Percentiles rank a stretch among this genome's conserved stretches.
phyloP scores from a whole-genome alignment of 2,888 invertebrate genomes.

The Galerucella nymphaeae region DNA sequence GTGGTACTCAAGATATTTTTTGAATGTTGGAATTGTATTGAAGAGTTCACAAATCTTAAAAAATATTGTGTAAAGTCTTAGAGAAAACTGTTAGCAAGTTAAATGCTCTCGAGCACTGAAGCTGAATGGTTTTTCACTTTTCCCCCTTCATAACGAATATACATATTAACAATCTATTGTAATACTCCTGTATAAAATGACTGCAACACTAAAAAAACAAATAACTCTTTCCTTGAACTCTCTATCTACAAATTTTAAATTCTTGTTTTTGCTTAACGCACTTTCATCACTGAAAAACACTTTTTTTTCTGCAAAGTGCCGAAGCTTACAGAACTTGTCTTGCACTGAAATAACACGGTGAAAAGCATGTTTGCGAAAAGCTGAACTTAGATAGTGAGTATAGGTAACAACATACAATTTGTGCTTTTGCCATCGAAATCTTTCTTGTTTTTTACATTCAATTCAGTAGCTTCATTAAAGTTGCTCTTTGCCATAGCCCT shows the following conservation, averaged over 20 bases:
- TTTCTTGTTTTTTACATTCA: background rate
- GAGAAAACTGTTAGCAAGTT: too few relatives aligned
- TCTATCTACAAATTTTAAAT: constrained; percentile 41
- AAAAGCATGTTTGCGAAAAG: constrained; percentile 35
- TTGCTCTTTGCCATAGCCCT: too few relatives aligned
- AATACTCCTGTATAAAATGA: constrained; percentile 20
- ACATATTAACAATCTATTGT: constrained; percentile 12
- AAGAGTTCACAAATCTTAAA: too few relatives aligned
- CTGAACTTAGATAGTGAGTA: constrained; percentile 9
- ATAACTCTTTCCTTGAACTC: constrained; percentile 39
- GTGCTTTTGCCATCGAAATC: background rate
- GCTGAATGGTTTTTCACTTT: too few relatives aligned
- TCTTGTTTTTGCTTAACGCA: constrained; percentile 45
- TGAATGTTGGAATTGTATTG: background rate
- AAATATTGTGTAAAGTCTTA: too few relatives aligned
- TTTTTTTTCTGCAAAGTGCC: constrained; percentile 42
- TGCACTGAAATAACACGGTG: constrained; percentile 36
- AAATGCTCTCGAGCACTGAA: too few relatives aligned
- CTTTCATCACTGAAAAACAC: constrained; percentile 39
- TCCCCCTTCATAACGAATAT: background rate
- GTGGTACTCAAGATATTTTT: background rate
- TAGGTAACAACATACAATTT: background rate
- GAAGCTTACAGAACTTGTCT: constrained; percentile 34
- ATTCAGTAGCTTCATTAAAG: too few relatives aligned
- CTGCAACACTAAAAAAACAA: constrained; percentile 12